Base-by-base conservation (phyloP, 2,113 vertebrate genomes). In the Plecotus auritus region DNA sequence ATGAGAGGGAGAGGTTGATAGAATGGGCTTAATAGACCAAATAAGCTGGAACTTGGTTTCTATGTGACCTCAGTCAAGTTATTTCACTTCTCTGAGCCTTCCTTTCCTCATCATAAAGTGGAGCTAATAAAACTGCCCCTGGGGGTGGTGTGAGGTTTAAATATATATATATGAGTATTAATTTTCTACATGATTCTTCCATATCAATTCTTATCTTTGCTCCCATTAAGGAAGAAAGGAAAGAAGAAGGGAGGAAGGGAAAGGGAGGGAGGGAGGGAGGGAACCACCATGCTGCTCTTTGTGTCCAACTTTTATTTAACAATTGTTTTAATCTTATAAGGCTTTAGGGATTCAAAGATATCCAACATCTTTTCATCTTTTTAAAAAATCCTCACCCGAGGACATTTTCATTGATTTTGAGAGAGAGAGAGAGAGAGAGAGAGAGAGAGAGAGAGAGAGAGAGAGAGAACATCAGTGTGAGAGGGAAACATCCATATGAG, bases 291-390 rank as follows among this genome's bases (percentile, higher is more conserved):
- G 56, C 56, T 61, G 59, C 59, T 61, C 4, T 28, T 28, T 61
- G 59, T 85, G 70, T 72, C 49, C 35, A 87, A 73, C 6, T 73
- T 92, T 84, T 59, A 70, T 51, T 80, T 77, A 78, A 18, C 72
- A 76, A 85, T 72, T 20, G 51, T 72, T 54, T 88, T 74, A 91
- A 91, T 81, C 26, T 88, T 74, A 0, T 64, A 91, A 93, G 35
- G n/a, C 37, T 30, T 59, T 86, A 51, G 32, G 6, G 14, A 86
- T 32, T 13, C n/a, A 91, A 95, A 88, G 72, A 77, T 77, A 85
- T 47, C 37, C 17, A 54, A 47, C 45, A 83, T 77, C 26, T 82
- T 67, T n/a, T 67, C 14, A 17, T 67, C 14, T n/a, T 67, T 64
- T 54, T 16, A 49, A 14, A 61, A 28, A 67, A n/a, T n/a, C 64